Evolutionary conservation across 1,140 invertebrate species (phyloP).

Genomic region (Platorchestia sp.): DNA sequence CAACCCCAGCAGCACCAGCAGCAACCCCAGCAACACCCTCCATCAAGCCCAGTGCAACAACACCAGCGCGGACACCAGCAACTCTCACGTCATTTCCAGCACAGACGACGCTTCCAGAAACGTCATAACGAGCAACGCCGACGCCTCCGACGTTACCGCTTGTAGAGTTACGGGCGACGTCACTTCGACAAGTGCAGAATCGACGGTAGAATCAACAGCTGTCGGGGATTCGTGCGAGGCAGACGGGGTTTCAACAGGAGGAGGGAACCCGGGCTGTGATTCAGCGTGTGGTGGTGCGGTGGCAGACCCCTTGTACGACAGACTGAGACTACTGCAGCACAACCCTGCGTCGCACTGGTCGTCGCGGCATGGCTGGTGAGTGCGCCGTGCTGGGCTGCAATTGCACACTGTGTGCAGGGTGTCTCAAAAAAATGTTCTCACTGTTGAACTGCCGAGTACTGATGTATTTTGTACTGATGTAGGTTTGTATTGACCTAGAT

Average conservation of each 20-base stretch:
- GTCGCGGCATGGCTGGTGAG: conserved; percentile 21
- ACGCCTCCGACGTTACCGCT: not conserved
- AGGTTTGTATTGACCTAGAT: not conserved
- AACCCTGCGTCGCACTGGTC: conserved; percentile 1
- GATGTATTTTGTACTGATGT: not conserved
- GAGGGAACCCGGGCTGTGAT: not conserved
- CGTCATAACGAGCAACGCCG: not conserved
- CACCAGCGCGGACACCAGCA: not conserved
- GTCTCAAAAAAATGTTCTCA: not conserved
- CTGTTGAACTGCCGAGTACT: not conserved
- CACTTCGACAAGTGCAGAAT: not conserved
- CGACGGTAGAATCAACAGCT: not conserved
- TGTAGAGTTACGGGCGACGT: not conserved
- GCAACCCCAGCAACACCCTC: not conserved
- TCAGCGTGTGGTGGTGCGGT: not conserved
- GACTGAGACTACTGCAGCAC: conserved; percentile 20
- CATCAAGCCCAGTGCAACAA: not conserved
- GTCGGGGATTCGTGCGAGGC: not conserved
- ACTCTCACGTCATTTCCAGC: not conserved
- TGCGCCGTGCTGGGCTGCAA: not conserved
- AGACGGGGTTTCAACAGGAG: not conserved
- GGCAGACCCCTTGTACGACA: not conserved
- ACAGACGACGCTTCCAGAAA: not conserved
- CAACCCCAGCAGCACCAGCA: not conserved
- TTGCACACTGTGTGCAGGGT: not conserved